Evolutionary conservation across 1,140 invertebrate genomes (phyloP).

Genomic region (Drosophila kurseongensis): DNA sequence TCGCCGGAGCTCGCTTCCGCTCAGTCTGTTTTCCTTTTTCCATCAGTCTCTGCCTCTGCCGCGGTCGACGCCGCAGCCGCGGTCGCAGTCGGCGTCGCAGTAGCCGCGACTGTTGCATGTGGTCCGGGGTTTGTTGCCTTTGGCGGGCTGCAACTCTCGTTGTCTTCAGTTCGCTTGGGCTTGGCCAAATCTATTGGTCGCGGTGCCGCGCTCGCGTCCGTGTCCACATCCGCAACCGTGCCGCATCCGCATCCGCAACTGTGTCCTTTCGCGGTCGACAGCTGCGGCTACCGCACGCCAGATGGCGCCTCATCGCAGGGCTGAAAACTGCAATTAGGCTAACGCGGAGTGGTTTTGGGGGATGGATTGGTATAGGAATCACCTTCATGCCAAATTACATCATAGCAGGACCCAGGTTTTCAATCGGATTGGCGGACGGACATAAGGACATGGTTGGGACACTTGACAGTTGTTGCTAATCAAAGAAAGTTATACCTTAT

Average conservation of each 20-base stretch:
- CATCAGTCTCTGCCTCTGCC: conserved; percentile 48
- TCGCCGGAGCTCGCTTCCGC: conserved; percentile 63
- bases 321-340: conserved; percentile 21
- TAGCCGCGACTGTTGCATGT: conserved; percentile 73
- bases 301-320: conserved; percentile 55
- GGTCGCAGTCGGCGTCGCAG: conserved; percentile 28
- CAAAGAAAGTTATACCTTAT: background rate
- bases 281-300: conserved; percentile 30
- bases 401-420: background rate
- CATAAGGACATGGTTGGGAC: background rate
- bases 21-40: conserved; percentile 49
- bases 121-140: conserved; percentile 63
- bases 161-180: conserved; percentile 75
- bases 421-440: background rate
- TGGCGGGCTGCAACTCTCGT: conserved; percentile 74
- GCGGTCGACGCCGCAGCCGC: conserved; percentile 21
- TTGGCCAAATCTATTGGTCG: conserved; percentile 82
- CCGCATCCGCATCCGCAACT: conserved; percentile 5
- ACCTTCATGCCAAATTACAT: no score
- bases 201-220: conserved; percentile 58
- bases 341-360: background rate
- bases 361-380: background rate
- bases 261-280: conserved; percentile 17
- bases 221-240: conserved; percentile 10
- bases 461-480: background rate